Evolutionary conservation across 2,113 vertebrate species (phyloP).

Genomic region (Chloebia gouldiae): DNA sequence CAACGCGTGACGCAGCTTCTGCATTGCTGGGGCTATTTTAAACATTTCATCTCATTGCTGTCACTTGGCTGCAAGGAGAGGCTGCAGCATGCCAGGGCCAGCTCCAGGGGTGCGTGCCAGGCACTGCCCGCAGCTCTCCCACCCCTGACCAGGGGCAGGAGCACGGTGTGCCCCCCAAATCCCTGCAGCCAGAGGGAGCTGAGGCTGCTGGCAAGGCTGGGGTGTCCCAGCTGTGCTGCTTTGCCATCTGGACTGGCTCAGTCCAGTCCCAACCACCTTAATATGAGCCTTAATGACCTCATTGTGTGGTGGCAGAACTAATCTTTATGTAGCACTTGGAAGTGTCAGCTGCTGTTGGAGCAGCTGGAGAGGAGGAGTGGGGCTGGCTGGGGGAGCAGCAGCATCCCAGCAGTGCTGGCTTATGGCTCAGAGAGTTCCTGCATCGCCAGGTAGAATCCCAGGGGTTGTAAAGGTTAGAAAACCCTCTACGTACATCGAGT

Average conservation of each 20-base stretch:
- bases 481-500: neutral
- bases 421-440: accelerated
- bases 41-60: neutral
- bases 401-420: neutral
- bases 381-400: neutral
- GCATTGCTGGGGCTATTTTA: neutral
- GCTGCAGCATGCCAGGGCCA: neutral
- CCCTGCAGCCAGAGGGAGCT: neutral
- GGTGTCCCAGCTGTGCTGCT: neutral
- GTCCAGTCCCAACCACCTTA: neutral
- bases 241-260: neutral
- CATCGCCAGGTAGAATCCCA: too few relatives aligned
- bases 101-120: neutral
- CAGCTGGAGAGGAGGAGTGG: neutral
- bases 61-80: neutral
- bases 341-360: neutral
- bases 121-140: neutral
- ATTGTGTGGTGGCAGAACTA: neutral
- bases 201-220: neutral
- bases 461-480: neutral
- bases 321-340: neutral
- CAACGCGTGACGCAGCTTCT: neutral
- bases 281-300: neutral
- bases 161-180: neutral
- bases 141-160: neutral